Percentiles rank a stretch among this genome's conserved stretches.
Evolutionary conservation across 2,113 vertebrate species (phyloP).

Genomic region (Phylloscopus trochiloides): DNA sequence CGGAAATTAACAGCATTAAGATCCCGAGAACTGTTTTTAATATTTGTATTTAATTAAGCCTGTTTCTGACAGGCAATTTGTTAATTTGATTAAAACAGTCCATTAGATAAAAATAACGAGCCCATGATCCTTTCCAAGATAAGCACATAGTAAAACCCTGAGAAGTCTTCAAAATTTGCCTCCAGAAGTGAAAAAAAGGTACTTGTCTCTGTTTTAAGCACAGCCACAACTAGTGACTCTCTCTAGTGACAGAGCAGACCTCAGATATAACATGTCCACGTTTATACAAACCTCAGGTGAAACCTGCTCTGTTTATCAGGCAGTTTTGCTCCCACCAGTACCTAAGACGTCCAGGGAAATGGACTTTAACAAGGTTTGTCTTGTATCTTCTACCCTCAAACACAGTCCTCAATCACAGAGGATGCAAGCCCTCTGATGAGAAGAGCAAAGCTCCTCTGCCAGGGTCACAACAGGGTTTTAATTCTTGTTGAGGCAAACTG

Average conservation of each 20-base stretch:
- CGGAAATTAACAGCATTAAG: not conserved
- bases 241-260: not conserved
- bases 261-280: accelerated
- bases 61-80: not conserved
- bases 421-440: not conserved
- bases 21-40: not conserved
- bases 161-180: not conserved
- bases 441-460: not conserved
- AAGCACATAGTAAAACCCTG: not conserved
- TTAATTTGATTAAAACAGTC: not conserved
- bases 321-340: not conserved
- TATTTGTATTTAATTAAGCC: not conserved
- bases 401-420: not conserved
- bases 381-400: not conserved
- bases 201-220: not conserved
- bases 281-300: not conserved
- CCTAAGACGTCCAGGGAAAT: not conserved
- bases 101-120: not conserved
- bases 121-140: not conserved
- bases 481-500: not conserved
- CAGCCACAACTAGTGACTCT: not conserved
- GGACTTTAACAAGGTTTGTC: not conserved
- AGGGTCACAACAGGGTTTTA: not conserved
- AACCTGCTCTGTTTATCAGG: not conserved
- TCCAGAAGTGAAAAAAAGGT: not conserved